A percentile compares a stretch with the other conserved stretches of the same genome.
Conservation (phyloP, 2,888 invertebrate genomes). For the Drosophila fungiperda region DNA sequence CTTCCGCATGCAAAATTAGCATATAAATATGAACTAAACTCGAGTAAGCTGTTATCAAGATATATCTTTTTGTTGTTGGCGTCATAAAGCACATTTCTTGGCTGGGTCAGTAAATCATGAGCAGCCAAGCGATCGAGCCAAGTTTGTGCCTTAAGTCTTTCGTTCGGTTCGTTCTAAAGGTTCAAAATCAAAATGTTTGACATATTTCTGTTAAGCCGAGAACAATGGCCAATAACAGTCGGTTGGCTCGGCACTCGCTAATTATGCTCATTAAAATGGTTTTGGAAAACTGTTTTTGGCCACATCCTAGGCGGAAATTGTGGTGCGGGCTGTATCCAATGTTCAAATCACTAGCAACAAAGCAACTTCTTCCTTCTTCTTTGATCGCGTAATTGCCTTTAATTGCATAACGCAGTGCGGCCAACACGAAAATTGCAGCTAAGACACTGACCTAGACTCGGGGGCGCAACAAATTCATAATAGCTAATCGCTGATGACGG, state of each 20-base stretch:
- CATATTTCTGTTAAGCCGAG: conserved; percentile 59
- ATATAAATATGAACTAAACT: conserved; percentile 41
- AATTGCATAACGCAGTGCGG: conserved; percentile 73
- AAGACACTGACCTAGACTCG: conserved; percentile 82
- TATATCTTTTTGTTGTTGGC: conserved; percentile 43
- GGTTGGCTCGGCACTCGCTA: conserved; percentile 55
- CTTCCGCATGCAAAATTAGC: conserved; percentile 61
- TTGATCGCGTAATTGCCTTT: conserved; percentile 76
- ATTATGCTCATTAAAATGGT: conserved; percentile 79
- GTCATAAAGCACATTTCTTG: conserved; percentile 45
- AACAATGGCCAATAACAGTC: conserved; percentile 80
- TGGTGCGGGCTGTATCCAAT: conserved; percentile 41
- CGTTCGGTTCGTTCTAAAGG: conserved; percentile 36
- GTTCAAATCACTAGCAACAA: conserved; percentile 1
- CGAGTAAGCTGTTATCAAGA: conserved; percentile 40
- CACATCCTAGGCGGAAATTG: conserved; percentile 82
- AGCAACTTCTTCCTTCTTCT: conserved; percentile 52
- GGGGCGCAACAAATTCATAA: conserved; percentile 67
- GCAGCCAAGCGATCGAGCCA: conserved; percentile 65
- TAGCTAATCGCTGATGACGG: conserved; percentile 37
- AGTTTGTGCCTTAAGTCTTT: conserved; percentile 66
- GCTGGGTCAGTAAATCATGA: conserved; percentile 57
- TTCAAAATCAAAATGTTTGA: conserved; percentile 58
- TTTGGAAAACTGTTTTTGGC: conserved; percentile 52
- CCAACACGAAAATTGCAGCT: conserved; percentile 70